Conservation (phyloP, 2,797 vertebrate species). For the Garrulus glandarius region DNA sequence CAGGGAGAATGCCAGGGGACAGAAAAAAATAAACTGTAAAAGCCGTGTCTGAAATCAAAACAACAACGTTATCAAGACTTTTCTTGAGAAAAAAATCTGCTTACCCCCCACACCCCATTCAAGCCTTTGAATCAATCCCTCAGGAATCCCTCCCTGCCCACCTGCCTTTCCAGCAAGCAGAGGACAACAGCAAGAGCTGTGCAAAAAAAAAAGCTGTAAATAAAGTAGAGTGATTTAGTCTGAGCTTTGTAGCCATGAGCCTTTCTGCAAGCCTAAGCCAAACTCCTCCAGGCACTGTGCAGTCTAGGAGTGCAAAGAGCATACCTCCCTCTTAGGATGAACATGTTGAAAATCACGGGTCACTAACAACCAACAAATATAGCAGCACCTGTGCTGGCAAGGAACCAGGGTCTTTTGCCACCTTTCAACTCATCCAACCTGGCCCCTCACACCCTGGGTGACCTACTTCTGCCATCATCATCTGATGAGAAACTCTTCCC, state of each 20-base stretch:
- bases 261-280: neutral
- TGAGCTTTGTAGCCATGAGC: neutral
- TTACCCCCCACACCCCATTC: accelerated
- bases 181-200: neutral
- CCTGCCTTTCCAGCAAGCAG: neutral
- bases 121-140: neutral
- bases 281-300: neutral
- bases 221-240: neutral
- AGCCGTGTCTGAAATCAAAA: neutral
- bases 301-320: neutral
- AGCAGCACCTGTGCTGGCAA: neutral
- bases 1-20: neutral
- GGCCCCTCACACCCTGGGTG: neutral
- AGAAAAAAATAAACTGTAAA: neutral
- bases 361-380: neutral
- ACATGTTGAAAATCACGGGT: neutral
- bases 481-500: neutral
- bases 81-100: neutral
- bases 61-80: neutral
- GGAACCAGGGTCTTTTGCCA: neutral
- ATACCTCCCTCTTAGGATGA: neutral
- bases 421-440: neutral
- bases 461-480: neutral
- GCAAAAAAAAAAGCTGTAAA: neutral
- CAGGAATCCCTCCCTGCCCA: neutral